Evolutionary conservation across 2,888 invertebrate species (phyloP), one percentile per base, ranked within the genome.

Genomic region (Agonopterix heracliana): DNA sequence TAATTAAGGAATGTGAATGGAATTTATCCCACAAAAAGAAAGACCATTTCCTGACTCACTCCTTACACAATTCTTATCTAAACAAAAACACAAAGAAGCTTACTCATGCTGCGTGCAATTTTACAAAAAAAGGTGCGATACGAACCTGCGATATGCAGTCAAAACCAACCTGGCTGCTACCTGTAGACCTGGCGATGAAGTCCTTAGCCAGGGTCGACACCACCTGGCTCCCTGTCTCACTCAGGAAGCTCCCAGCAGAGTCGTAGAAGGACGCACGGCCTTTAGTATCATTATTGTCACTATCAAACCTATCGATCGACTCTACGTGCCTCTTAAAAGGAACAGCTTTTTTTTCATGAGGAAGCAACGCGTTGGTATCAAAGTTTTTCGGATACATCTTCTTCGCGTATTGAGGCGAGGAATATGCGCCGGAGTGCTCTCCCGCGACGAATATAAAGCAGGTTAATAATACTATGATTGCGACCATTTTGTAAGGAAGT

Each of bases 111-210:
- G 75, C 67, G 81, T 84, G 84, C 84, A 68, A 63, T 60, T 65
- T 68, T 61, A 70, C 48, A 53, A 52, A 54, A 26, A 26, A 59
- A 56, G 54, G 82, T 83, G 84, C 77, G 63, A 70, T 84, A 88
- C 88, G 80, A 84, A 89, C 89, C 88, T 89, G 85, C 64, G 84
- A 66, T 54, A 84, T 75, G 82, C 87, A 87, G 84, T 87, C 87
- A 78, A 84, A 82, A 84, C 85, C 85, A 83, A 89, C 93, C 91
- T 94, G 93, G 74, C 93, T 93, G 70, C 90, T 92, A 53, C 92
- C 91, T 7, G 92, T 90, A 0, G 93, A 93, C 64, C 93, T 90
- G 54, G 91, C 91, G 26, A 94, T 86, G 63, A 94, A 86, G 67
- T 93, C 93, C 68, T 90, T 92, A 2, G 93, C 93, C 54, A 92